phyloP scores from a whole-genome alignment of 1,140 invertebrate genomes.

The Thrips palmi region DNA sequence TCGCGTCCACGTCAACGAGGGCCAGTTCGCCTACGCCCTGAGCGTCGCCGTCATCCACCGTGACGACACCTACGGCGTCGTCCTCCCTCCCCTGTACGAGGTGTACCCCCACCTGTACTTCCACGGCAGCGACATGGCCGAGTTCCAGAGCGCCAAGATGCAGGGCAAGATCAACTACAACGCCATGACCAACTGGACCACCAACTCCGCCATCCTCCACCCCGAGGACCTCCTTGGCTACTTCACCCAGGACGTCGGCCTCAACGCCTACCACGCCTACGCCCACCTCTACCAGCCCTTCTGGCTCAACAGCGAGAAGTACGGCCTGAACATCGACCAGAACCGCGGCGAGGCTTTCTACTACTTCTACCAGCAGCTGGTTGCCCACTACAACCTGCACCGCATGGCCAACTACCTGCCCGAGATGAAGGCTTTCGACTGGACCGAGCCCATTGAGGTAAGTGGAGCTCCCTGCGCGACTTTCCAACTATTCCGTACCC shows the following conservation, averaged over 20 bases:
- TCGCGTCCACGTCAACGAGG: slow-evolving; percentile 37
- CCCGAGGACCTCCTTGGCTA: slow-evolving; percentile 42
- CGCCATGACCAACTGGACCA: slow-evolving; percentile 17
- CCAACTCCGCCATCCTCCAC: slow-evolving; percentile 21
- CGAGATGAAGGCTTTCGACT: slow-evolving; percentile 35
- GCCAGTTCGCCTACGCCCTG: slow-evolving; percentile 40
- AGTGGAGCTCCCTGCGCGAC: no score
- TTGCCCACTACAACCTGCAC: slow-evolving; percentile 46
- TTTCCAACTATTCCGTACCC: no score
- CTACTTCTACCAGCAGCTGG: slow-evolving; percentile 35
- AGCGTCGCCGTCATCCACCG: slow-evolving; percentile 38
- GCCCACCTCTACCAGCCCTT: slow-evolving; percentile 38
- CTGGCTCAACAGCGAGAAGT: slow-evolving; percentile 34
- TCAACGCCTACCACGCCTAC: slow-evolving; percentile 51
- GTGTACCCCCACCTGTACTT: slow-evolving; percentile 45
- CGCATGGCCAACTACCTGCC: slow-evolving; percentile 39
- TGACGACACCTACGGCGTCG: slow-evolving; percentile 34
- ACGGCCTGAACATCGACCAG: slow-evolving; percentile 25
- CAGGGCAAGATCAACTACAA: slow-evolving; percentile 25
- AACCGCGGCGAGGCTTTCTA: slow-evolving; percentile 44
- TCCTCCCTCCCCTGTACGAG: slow-evolving; percentile 44
- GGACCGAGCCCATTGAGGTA: no score
- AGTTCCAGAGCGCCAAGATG: slow-evolving; percentile 38
- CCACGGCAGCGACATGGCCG: slow-evolving; percentile 33
- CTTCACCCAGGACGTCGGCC: slow-evolving; percentile 50